Conservation (phyloP, 2,113 vertebrate genomes). For the Cinclus mexicanus region DNA sequence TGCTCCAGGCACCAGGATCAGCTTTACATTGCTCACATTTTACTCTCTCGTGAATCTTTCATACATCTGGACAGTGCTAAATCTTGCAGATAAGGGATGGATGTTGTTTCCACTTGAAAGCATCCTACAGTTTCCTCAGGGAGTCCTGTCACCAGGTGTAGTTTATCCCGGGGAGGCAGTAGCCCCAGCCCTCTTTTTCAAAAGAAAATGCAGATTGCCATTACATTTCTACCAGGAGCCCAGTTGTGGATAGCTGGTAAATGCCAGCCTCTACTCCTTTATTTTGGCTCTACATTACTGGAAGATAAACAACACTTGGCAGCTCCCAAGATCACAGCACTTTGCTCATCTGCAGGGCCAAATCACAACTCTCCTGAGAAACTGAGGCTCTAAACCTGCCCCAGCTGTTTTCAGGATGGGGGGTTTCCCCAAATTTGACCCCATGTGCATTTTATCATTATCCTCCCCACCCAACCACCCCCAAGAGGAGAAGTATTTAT, state of each 20-base stretch:
- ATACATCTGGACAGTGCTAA: slow-evolving; percentile 3
- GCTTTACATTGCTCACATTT: slow-evolving; percentile 11
- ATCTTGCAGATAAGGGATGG: neutral
- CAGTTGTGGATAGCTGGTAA: neutral
- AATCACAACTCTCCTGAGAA: neutral
- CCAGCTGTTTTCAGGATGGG: neutral
- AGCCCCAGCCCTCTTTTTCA: neutral
- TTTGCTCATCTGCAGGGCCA: neutral
- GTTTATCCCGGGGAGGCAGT: neutral
- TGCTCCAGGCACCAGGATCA: neutral
- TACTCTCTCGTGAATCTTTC: slow-evolving; percentile 39
- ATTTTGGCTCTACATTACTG: neutral
- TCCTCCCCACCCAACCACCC: neutral
- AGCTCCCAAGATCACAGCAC: neutral
- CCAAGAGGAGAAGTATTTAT: neutral
- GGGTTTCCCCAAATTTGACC: neutral
- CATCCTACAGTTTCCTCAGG: neutral
- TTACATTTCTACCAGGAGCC: neutral
- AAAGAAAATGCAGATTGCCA: neutral
- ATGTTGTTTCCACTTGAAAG: neutral
- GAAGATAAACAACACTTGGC: neutral
- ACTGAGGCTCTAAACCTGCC: neutral
- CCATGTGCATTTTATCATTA: neutral
- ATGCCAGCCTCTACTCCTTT: neutral
- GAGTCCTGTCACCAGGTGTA: neutral